A percentile compares a stretch with the other conserved stretches of the same genome.
Conservation (phyloP, 1,140 invertebrate species). For the Drosophila carrolli region DNA sequence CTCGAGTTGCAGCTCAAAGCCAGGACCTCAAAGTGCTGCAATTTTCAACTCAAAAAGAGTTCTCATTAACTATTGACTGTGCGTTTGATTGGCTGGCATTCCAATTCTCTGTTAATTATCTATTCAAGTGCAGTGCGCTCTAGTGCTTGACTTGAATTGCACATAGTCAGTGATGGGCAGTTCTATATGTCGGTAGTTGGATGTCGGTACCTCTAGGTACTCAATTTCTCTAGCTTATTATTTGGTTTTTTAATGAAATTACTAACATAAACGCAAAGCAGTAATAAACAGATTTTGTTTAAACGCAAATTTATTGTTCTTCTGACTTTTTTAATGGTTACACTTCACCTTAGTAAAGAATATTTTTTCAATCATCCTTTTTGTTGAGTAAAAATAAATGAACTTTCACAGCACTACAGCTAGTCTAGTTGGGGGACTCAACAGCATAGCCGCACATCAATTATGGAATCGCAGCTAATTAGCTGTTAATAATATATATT, state of each 20-base stretch:
- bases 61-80: constrained; percentile 49
- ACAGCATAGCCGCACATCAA: constrained; percentile 35
- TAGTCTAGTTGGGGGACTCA: constrained; percentile 6
- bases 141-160: constrained; percentile 1
- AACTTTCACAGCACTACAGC: not conserved
- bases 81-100: constrained; percentile 31
- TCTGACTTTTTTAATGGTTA: no score
- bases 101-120: constrained; percentile 36
- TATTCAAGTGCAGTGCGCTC: constrained; percentile 26
- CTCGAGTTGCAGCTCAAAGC: constrained; percentile 6
- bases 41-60: constrained; percentile 35
- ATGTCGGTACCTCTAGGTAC: no score
- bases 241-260: no score
- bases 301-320: no score
- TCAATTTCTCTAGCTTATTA: no score
- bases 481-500: constrained; percentile 82
- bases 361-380: no score
- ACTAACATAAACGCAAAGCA: no score
- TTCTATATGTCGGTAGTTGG: no score
- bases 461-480: constrained; percentile 73
- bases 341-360: no score
- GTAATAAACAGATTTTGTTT: no score
- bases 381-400: not conserved
- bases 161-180: not conserved
- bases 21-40: constrained; percentile 15